A percentile compares a stretch with the other conserved stretches of the same genome.
Evolutionary conservation across 2,797 vertebrate genomes (phyloP).

Genomic region (Micrastur ruficollis): DNA sequence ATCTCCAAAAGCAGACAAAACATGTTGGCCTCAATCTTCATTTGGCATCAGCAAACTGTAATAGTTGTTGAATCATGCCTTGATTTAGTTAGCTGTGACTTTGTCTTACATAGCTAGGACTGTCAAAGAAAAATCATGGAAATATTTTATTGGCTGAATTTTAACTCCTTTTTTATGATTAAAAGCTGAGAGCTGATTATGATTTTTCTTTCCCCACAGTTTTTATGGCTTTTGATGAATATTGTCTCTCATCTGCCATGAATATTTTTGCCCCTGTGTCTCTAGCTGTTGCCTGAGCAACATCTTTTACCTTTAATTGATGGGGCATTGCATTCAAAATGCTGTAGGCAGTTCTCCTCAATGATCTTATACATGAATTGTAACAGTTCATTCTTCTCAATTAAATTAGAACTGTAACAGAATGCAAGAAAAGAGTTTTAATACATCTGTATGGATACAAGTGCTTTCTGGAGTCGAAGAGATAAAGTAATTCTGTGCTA

Average conservation of each 20-base stretch:
- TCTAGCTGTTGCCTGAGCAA: constrained; percentile 28
- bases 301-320: neutral
- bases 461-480: neutral
- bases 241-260: neutral
- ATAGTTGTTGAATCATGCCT: constrained; percentile 43
- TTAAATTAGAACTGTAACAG: constrained; percentile 1
- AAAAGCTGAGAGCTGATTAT: constrained; percentile 8
- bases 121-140: constrained; percentile 11
- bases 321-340: neutral
- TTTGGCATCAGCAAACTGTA: constrained; percentile 28
- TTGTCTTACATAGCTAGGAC: neutral
- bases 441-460: neutral
- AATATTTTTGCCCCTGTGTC: neutral
- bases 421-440: neutral
- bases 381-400: neutral
- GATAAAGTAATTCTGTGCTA: neutral
- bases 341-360: neutral
- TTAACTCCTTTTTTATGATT: neutral
- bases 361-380: neutral
- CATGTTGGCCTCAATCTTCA: neutral
- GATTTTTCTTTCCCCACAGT: neutral
- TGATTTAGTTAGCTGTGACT: constrained; percentile 18
- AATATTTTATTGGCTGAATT: constrained; percentile 29
- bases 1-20: constrained; percentile 45
- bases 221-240: constrained; percentile 4